phyloP scores from a whole-genome alignment of 1,140 invertebrate genomes.

The Cydia amplana region DNA sequence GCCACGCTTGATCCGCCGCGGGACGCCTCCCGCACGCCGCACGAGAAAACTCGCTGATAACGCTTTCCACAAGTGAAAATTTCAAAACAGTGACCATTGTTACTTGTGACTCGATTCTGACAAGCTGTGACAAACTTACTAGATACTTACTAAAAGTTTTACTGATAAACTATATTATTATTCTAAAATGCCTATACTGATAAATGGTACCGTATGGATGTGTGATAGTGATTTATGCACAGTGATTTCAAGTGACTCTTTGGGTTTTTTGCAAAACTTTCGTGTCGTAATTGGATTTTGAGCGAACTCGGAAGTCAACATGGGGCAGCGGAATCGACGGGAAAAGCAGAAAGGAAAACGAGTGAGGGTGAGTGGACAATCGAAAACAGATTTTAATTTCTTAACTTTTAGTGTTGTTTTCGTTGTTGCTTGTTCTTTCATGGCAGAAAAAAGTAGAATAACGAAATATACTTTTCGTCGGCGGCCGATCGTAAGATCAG shows the following conservation, averaged over 20 bases:
- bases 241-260: slow-evolving; percentile 17
- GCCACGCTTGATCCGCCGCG: slow-evolving; percentile 54
- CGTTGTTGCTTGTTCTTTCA: too few species aligned
- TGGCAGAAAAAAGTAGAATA: too few species aligned
- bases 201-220: slow-evolving; percentile 5
- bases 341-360: slow-evolving; percentile 61
- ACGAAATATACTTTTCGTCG: too few species aligned
- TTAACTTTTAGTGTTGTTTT: neutral
- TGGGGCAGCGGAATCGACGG: slow-evolving; percentile 56
- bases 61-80: slow-evolving; percentile 38
- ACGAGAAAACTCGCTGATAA: slow-evolving; percentile 28
- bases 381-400: neutral
- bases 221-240: slow-evolving; percentile 19
- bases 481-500: too few species aligned
- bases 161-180: neutral
- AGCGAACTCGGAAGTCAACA: slow-evolving; percentile 24
- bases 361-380: slow-evolving; percentile 55
- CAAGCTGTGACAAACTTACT: slow-evolving; percentile 15
- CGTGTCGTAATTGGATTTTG: slow-evolving; percentile 11
- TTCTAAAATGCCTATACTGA: slow-evolving; percentile 18
- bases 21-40: slow-evolving; percentile 52
- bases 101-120: neutral
- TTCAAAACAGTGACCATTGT: slow-evolving; percentile 21
- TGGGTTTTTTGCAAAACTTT: slow-evolving; percentile 8
- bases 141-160: neutral